A percentile compares a stretch with the other conserved stretches of the same genome.
phyloP scores from a whole-genome alignment of 1,140 invertebrate genomes.

The Drosophila pandora region DNA sequence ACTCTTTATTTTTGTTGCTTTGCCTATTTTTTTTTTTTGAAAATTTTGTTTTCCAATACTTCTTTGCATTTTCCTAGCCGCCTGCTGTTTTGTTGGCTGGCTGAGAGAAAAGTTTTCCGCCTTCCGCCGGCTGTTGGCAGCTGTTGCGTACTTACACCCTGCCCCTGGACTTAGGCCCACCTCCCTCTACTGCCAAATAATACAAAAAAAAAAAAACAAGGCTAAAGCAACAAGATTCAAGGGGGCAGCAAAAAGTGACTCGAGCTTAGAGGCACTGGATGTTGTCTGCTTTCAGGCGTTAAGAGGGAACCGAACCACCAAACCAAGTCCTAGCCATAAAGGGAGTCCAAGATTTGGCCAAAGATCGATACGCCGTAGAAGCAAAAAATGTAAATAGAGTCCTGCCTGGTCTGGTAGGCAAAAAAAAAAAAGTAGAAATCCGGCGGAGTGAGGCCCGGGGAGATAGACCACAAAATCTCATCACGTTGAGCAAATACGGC shows the following conservation, averaged over 20 bases:
- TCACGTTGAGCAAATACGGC: conserved; percentile 78
- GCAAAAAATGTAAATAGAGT: conserved; percentile 73
- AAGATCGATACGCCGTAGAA: conserved; percentile 56
- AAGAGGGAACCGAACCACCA: conserved; percentile 14
- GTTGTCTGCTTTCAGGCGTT: conserved; percentile 43
- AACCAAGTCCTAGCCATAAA: conserved; percentile 27
- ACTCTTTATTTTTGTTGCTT: conserved; percentile 10
- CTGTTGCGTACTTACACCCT: conserved; percentile 35
- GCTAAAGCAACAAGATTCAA: conserved; percentile 12
- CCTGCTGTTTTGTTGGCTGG: conserved; percentile 41
- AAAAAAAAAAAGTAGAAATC: background rate
- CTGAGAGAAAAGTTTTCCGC: conserved; percentile 45
- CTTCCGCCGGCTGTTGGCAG: conserved; percentile 46
- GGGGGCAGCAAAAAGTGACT: conserved; percentile 21
- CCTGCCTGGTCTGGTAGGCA: background rate
- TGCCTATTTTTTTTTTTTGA: conserved; percentile 4
- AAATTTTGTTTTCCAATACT: conserved; percentile 19
- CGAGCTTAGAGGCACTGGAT: conserved; percentile 28
- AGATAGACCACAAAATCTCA: conserved; percentile 73
- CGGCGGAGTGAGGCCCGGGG: background rate
- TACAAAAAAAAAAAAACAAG: conserved; percentile 7
- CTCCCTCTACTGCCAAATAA: background rate
- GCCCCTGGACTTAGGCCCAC: background rate
- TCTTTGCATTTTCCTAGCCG: conserved; percentile 18
- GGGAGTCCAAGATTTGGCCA: conserved; percentile 53